Evolutionary conservation across 2,888 invertebrate species (phyloP), one percentile per base, ranked within the genome.

Genomic region (Epistrophe eligans): DNA sequence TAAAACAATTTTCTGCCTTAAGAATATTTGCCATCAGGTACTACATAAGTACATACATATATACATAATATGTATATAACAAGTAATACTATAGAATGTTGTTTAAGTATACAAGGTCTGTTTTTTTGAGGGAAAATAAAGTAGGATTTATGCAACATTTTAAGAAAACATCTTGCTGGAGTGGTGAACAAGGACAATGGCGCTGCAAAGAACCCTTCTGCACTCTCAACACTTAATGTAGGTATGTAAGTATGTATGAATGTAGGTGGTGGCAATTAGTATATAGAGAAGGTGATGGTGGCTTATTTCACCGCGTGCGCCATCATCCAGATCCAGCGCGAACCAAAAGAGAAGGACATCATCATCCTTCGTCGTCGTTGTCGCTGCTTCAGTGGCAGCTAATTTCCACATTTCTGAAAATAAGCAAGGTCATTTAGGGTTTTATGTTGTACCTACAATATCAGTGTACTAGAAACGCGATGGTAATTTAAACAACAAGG

Each of bases 81-180:
- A 19, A 58, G 24, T 73, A 72, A 62, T 77, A 77, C 50, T 60
- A 77, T 9, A 48, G 50, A 55, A 70, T 55, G 32, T 55, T 32
- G 5, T 55, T 28, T 55, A 28, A 55, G 28, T 55, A 55, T 52
- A 40, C 52, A 52, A n/a, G 55, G 35, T 55, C 40, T 70, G 19
- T 55, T 70, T 55, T 70, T 70, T 43, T 17, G 19, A 72, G 24
- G 43, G 17, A 60, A 72, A 72, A 72, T 32, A 24, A 84, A 17
- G 43, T 50, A n/a, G 5, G 48, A 70, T 87, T 83, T 87, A 87
- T 87, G 74, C 83, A 83, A 43, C 72, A 67, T 87, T 87, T 87
- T 87, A 79, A 83, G 79, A 87, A 83, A 79, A 28, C 87, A 79
- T 87, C 83, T 79, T 87, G 50, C 28, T 74, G 71, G 38, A 74